Conservation (phyloP, 2,888 invertebrate species). For the Lathronympha strigana region DNA sequence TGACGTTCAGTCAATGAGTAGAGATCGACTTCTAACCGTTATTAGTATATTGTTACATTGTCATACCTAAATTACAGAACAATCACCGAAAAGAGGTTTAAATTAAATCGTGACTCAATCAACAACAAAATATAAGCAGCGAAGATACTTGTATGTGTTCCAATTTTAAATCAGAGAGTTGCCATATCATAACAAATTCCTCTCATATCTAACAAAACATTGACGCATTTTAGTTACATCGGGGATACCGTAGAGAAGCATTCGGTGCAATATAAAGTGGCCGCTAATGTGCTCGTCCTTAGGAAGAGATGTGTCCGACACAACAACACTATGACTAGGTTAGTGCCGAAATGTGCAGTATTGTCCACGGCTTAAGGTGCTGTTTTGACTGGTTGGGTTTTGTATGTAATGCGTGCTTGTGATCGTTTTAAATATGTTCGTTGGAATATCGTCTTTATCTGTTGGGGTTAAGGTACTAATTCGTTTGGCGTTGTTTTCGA, state of each 20-base stretch:
- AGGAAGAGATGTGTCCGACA: slow-evolving; percentile 76
- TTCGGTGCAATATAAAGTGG: slow-evolving; percentile 76
- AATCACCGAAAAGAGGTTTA: no score
- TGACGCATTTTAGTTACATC: slow-evolving; percentile 73
- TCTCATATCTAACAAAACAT: slow-evolving; percentile 46
- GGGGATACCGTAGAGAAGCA: slow-evolving; percentile 78
- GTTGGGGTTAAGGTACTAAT: slow-evolving; percentile 20
- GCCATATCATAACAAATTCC: no score
- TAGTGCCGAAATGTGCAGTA: slow-evolving; percentile 51
- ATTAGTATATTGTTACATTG: no score
- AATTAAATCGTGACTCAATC: no score
- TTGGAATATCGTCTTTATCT: slow-evolving; percentile 5
- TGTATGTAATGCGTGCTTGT: slow-evolving; percentile 19
- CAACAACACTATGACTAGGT: slow-evolving; percentile 81
- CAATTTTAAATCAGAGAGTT: no score
- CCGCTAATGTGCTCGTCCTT: slow-evolving; percentile 71
- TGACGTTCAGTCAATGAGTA: no score
- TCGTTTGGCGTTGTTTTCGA: neutral
- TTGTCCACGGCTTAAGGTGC: slow-evolving; percentile 17
- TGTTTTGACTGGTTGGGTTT: slow-evolving; percentile 14
- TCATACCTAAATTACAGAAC: no score
- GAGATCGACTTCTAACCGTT: no score
- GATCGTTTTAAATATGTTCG: neutral
- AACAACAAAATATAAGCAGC: no score
- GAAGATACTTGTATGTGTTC: no score